Conservation (phyloP, 2,113 vertebrate species). For the Crocuta crocuta region DNA sequence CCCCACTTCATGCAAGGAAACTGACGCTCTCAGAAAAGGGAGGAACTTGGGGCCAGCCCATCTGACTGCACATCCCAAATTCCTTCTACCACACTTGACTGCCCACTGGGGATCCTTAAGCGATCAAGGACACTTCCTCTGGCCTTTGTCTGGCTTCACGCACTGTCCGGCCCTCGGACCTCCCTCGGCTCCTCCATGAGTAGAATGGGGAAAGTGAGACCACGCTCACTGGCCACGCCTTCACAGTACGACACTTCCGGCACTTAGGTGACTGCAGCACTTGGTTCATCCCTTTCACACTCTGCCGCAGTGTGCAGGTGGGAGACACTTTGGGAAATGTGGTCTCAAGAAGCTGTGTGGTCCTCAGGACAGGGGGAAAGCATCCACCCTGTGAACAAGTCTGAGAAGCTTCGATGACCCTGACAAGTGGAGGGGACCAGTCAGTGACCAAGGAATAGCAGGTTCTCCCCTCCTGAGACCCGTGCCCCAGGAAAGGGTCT, state of each 20-base stretch:
- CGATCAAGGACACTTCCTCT: background rate
- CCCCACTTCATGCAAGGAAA: background rate
- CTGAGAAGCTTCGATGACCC: background rate
- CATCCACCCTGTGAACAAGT: background rate
- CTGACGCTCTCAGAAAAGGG: background rate
- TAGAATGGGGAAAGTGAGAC: background rate
- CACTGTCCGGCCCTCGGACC: background rate
- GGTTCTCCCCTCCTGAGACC: background rate
- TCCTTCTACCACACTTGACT: background rate
- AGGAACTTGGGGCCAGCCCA: background rate
- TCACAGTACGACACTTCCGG: background rate
- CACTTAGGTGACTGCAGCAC: too few species aligned
- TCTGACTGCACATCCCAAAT: background rate
- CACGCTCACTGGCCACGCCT: background rate
- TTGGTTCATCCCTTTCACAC: background rate
- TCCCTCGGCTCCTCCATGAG: background rate
- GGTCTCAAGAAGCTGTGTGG: background rate
- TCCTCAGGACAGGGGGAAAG: background rate
- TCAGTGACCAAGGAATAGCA: rapidly evolving
- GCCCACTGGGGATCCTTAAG: background rate
- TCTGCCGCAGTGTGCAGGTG: background rate
- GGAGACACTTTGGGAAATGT: background rate
- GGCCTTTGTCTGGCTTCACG: background rate
- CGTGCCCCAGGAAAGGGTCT: background rate
- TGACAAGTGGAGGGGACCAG: background rate